phyloP scores from a whole-genome alignment of 2,113 vertebrate genomes.

The Heterochromis multidens region DNA sequence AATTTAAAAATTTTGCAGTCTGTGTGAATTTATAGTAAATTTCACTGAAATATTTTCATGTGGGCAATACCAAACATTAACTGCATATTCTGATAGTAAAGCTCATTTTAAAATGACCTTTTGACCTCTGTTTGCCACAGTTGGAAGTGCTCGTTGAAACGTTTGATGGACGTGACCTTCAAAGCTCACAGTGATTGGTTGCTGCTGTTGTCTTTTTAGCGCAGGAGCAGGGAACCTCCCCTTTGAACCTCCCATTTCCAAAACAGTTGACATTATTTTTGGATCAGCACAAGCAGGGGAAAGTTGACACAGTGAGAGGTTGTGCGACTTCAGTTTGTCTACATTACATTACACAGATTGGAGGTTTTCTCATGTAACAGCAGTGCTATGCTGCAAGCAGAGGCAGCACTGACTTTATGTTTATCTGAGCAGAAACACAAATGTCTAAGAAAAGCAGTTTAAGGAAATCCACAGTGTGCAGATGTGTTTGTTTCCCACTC shows the following conservation, averaged over 20 bases:
- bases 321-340: not conserved
- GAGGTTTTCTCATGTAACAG: not conserved
- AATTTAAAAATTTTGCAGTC: not conserved
- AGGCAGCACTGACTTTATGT: not conserved
- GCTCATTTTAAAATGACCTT: fast-evolving
- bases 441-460: not conserved
- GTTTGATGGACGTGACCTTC: not conserved
- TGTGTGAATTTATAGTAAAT: not conserved
- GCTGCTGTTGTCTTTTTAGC: not conserved
- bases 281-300: not conserved
- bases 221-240: not conserved
- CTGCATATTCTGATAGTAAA: not conserved
- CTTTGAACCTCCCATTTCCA: not conserved
- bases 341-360: not conserved
- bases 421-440: not conserved
- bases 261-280: conserved; percentile 36
- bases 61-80: not conserved
- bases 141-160: fast-evolving
- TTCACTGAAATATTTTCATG: not conserved
- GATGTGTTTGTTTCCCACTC: not conserved
- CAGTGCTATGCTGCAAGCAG: not conserved
- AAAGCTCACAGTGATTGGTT: not conserved
- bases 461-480: not conserved
- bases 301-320: conserved; percentile 9
- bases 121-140: not conserved